phyloP scores from a whole-genome alignment of 2,888 invertebrate species.

The Timandra comae region DNA sequence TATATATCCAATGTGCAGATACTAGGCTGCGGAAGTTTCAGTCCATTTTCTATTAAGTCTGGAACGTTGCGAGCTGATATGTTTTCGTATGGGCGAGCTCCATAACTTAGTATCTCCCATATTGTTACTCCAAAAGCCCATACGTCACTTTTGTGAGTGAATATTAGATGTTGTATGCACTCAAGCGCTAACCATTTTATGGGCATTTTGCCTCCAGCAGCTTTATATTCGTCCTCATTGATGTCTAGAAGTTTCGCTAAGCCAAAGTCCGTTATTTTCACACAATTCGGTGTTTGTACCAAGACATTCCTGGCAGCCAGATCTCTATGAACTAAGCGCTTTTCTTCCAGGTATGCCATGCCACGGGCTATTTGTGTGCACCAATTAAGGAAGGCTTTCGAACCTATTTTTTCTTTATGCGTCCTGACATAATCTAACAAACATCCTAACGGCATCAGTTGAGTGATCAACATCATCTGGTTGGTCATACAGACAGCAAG shows the following conservation, averaged over 20 bases:
- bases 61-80: slow-evolving; percentile 95
- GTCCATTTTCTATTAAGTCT: slow-evolving; percentile 94
- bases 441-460: slow-evolving; percentile 97
- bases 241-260: slow-evolving; percentile 95
- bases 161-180: slow-evolving; percentile 96
- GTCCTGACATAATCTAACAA: slow-evolving; percentile 95
- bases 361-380: slow-evolving; percentile 97
- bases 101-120: slow-evolving; percentile 98
- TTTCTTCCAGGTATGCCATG: slow-evolving; percentile 97
- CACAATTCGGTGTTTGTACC: slow-evolving; percentile 93
- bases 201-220: slow-evolving; percentile 98
- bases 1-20: slow-evolving; percentile 98
- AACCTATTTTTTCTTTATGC: slow-evolving; percentile 94
- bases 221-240: slow-evolving; percentile 97
- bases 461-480: slow-evolving; percentile 98
- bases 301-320: slow-evolving; percentile 97
- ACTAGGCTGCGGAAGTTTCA: slow-evolving; percentile 93
- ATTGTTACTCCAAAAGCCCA: slow-evolving; percentile 99
- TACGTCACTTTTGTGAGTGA: slow-evolving; percentile 98
- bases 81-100: slow-evolving; percentile 94
- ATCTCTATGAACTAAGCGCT: slow-evolving; percentile 96
- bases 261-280: slow-evolving; percentile 99
- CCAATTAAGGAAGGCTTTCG: slow-evolving; percentile 96
- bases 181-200: slow-evolving; percentile 99
- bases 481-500: slow-evolving; percentile 97